phyloP scores from a whole-genome alignment of 64 coral and sea anemone species.

The Pocillopora verrucosa region DNA sequence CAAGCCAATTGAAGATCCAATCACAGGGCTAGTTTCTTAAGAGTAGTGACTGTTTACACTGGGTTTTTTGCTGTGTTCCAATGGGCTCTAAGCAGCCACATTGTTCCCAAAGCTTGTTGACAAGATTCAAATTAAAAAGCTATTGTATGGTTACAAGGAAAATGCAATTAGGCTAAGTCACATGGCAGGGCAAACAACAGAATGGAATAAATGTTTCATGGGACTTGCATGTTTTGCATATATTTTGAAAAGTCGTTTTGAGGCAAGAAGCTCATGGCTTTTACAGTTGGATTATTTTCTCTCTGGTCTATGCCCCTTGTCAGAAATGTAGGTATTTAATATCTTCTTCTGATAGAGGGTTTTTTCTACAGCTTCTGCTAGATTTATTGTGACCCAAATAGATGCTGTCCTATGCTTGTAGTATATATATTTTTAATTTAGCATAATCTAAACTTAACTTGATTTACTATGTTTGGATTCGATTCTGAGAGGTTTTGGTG shows the following conservation, averaged over 20 bases:
- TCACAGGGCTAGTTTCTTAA: constrained; percentile 6
- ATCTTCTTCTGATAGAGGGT: not conserved
- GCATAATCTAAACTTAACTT: constrained; percentile 62
- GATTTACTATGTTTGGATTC: constrained; percentile 38
- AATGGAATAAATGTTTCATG: constrained; percentile 78
- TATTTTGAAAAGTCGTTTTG: constrained; percentile 57
- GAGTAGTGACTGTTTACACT: constrained; percentile 36
- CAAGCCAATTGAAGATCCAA: constrained; percentile 35
- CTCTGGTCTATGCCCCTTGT: not conserved
- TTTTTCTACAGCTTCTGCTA: not conserved
- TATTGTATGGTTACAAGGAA: constrained; percentile 60
- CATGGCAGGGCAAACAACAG: constrained; percentile 72
- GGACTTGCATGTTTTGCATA: constrained; percentile 80
- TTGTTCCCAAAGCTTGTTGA: constrained; percentile 67
- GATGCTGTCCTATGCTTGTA: constrained; percentile 24
- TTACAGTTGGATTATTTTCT: constrained; percentile 17
- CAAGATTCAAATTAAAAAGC: constrained; percentile 70
- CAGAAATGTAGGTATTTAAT: constrained; percentile 29
- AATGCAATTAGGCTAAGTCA: constrained; percentile 74
- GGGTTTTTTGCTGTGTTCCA: constrained; percentile 52
- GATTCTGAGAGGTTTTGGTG: not conserved
- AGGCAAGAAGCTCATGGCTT: constrained; percentile 49
- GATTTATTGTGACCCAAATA: not conserved
- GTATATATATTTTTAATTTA: constrained; percentile 67
- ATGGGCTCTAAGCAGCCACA: constrained; percentile 32